Base-by-base conservation (phyloP, 1,140 invertebrate species). In the Stratiolaelaps scimitus region DNA sequence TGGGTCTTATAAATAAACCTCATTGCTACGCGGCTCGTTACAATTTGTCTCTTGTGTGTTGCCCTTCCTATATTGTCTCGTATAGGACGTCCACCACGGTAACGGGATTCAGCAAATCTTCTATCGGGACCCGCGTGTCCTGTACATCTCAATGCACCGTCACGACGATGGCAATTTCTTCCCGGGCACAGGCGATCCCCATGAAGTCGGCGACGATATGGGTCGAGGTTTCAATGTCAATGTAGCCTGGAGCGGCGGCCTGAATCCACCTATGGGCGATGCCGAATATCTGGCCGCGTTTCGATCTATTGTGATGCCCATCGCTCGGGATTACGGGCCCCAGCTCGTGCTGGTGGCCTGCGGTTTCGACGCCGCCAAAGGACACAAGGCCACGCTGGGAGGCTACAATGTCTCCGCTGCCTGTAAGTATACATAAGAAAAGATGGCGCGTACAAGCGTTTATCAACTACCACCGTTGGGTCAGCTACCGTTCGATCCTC, bases 81-180 rank as follows among this genome's bases (percentile, higher is more conserved):
- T 73, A 4, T 73, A 90, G 88, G 95, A 98, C 79, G 92, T 98
- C 65, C 96, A 98, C 78, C 95, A 98, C 79, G 95, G 96, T 17
- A 98, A 98, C 80, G 95, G 94, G 53, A 98, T 94, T 26, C 95
- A 99, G 77, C 90, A 96, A 75, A 91, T 93, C 77, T 98, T 98
- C 78, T 98, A 97, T 77, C 85, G 92, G 73, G 93, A 97, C 77
- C 86, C 89, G 20, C 83, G 86, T 72, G 88, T 98, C 69, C 80
- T 98, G 69, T 98, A 98, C 76, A 82, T 99, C 70, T 97, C 92
- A 69, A 85, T 99, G 74, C 95, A 99, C 82, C 86, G 95, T 70
- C 94, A 98, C 81, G 96, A 99, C 80, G 92, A 96, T 76, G 95
- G 95, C 56, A 97, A 98, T 78, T 99, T 98, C 79, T 99, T 98